A percentile compares a stretch with the other conserved stretches of the same genome.
phyloP scores from a whole-genome alignment of 2,797 vertebrate genomes.

The Typhlichthys eigenmanni region DNA sequence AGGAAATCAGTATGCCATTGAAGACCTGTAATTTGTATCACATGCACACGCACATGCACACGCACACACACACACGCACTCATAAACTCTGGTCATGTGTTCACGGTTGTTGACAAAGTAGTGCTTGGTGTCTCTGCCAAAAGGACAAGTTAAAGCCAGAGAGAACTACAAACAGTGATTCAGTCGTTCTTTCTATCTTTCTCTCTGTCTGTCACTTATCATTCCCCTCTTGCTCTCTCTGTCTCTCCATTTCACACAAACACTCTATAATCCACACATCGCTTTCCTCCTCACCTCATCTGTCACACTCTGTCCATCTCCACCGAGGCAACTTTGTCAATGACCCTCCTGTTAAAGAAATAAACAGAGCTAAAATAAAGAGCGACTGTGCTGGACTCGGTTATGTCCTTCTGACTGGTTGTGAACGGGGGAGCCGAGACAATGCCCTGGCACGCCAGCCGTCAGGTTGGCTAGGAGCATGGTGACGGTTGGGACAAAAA shows the following conservation, averaged over 20 bases:
- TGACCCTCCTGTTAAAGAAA: conserved; percentile 51
- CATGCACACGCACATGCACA: neutral
- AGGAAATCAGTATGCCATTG: too few species aligned
- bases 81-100: conserved; percentile 20
- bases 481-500: conserved; percentile 52
- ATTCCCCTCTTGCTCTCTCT: conserved; percentile 4
- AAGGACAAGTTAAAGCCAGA: conserved; percentile 37
- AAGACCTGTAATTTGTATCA: conserved; percentile 16
- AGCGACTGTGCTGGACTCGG: conserved; percentile 46
- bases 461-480: conserved; percentile 46
- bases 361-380: conserved; percentile 55
- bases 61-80: neutral
- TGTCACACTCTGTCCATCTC: conserved; percentile 25
- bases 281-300: conserved; percentile 38
- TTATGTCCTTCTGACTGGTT: conserved; percentile 32
- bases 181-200: conserved; percentile 2
- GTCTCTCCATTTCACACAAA: conserved; percentile 15
- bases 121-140: conserved; percentile 17
- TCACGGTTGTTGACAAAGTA: conserved; percentile 35
- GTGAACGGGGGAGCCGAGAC: conserved; percentile 72
- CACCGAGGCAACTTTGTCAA: conserved; percentile 62
- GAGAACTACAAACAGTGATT: conserved; percentile 15
- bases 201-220: conserved; percentile 5
- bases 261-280: neutral
- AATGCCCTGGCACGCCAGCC: conserved; percentile 56